Base-by-base conservation (phyloP, 2,797 vertebrate species). In the Sebastes diaconus region DNA sequence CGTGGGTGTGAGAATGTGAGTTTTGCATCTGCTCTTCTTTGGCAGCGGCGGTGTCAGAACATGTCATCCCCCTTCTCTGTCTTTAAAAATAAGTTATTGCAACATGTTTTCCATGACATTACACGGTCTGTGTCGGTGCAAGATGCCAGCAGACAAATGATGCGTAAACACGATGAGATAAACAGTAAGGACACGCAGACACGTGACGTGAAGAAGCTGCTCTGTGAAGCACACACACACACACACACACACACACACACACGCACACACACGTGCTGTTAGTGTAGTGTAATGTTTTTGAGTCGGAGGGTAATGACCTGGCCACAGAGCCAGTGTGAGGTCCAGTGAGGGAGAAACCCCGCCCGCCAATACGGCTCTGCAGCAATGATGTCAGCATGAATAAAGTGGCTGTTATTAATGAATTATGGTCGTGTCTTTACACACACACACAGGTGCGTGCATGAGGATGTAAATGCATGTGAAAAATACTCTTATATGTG, bases 341-440 rank as follows among this genome's bases (percentile, higher is more conserved):
- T 86, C 87, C 84, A 70, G 39, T 16, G 85, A 84, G 87, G 73
- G 70, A 84, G 79, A 83, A 88, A 80, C 89, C 90, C 76, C 82
- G 2, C 87, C 88, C 70, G 57, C 22, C 58, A 34, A 42, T 71
- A 86, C 84, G 6, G 13, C 70, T 87, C 79, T 60, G 73, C 81
- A 84, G 68, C 46, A 73, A 80, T 87, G 87, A 93, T 81, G 91
- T 90, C 82, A 94, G 67, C 68, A 69, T 75, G 39, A 60, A 63
- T 77, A 75, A 79, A 80, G 78, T 16, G 6, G 13, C 68, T 65
- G 30, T 75, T 52, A 77, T 84, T 79, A 61, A 72, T 79, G 54
- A 79, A 80, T 52, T n/a, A 32, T 14, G 20, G 2, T 1, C 8
- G 25, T 61, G 6, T 64, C 73, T 76, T 67, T 61, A 55, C 60